Base-by-base conservation (phyloP, 1,140 invertebrate species). In the Meloidogyne floridensis region DNA sequence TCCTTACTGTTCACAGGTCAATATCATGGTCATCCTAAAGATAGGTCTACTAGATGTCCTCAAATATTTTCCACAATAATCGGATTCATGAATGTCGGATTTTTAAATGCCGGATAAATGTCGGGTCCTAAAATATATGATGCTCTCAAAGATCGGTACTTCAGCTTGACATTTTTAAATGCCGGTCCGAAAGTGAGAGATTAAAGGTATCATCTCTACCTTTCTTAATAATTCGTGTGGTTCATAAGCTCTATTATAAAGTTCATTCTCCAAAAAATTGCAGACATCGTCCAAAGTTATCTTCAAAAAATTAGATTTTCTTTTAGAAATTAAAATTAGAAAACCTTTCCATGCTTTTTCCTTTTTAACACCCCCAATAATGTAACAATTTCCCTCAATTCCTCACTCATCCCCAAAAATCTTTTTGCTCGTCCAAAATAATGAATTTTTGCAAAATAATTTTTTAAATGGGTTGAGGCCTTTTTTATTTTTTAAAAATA, bases 331-430 rank as follows among this genome's bases (percentile, higher is more conserved):
- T 20, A 7, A 15, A n/a, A 70, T 20, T 10, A 81, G 20, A 72
- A n/a, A 42, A 90, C 87, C 80, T 89, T 89, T 85, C 89, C 88
- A 43, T 90, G 86, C 70, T 90, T 89, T 75, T 90, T 89, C 77
- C 87, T 87, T 54, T 89, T 80, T 89, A 89, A 90, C 3, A 87
- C 88, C 0, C 87, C 88, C 11, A 89, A 74, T 42, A 89, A 72
- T 18, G 86, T 86, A 11, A 89, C 86, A 75, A 89, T 90, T 81
- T 89, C 88, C 77, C 87, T 89, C 47, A 89, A 75, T 59, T 89
- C 88, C 72, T 89, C 88, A 75, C 87, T 89, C 89, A 89, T 90
- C 69, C 89, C 88, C 53, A 89, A 77, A 75, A 89, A 90, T 56
- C 87, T 80, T 81, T 90, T 90, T 18, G 88, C 88, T 18, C 88